Base-by-base conservation (phyloP, 2,888 invertebrate species). In the Carterocephalus palaemon region DNA sequence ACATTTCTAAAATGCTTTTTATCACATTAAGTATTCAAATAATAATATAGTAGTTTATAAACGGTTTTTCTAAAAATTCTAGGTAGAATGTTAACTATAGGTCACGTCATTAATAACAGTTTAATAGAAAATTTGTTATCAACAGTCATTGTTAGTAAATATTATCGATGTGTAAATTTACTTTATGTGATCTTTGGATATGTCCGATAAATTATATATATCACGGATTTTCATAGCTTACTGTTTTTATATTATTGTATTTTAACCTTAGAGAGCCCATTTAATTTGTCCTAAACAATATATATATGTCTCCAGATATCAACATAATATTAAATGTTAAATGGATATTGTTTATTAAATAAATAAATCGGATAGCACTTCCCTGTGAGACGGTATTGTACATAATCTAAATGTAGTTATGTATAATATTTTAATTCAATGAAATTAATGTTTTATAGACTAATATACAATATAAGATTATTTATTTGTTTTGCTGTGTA, bases 401-500 rank as follows among this genome's bases (percentile, higher is more conserved):
- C 78, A 86, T 86, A 85, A 73, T 77, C 73, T 74, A 80, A 81
- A 64, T 71, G 75, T 84, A 84, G 83, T 81, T 83, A 82, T 85
- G 84, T 85, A 86, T 83, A 85, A 81, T 81, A 84, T 83, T 83
- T 83, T 85, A 86, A 85, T 86, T 85, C 84, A 75, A 76, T 82
- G 85, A 83, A 84, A 85, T 85, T 84, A 85, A 85, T 86, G 86
- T 85, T 86, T 85, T 85, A 85, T 84, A 86, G 85, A 86, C 79
- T 85, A 85, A 85, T 86, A 85, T 85, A 86, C 84, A 82, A 83
- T 56, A 80, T 86, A 86, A 86, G 85, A 85, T 85, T 86, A 86
- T 86, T 86, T 85, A 86, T 86, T 86, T 85, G 85, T 86, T 86
- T 85, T 86, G 84, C 84, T 85, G 84, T 85, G 86, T 86, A 86